Evolutionary conservation across 2,888 invertebrate species (phyloP).

Genomic region (Pterostichus madidus): DNA sequence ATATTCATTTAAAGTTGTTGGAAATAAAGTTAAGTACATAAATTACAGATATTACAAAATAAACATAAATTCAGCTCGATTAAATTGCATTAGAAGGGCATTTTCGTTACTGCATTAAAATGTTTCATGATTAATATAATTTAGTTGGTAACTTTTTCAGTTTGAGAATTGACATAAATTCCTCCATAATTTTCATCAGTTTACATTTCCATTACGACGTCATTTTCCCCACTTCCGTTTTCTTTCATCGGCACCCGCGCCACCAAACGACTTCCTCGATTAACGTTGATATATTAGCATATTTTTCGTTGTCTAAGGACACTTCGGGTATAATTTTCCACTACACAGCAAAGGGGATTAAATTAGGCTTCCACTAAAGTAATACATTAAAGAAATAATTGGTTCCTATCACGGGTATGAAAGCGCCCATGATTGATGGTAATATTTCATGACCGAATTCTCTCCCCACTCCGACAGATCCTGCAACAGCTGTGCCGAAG

Average conservation of each 20-base stretch:
- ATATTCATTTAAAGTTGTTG: background rate
- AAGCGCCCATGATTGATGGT: slow-evolving; percentile 54
- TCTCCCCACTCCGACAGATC: background rate
- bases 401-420: slow-evolving; percentile 59
- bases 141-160: slow-evolving; percentile 50
- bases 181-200: slow-evolving; percentile 51
- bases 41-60: slow-evolving; percentile 34
- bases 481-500: slow-evolving; percentile 35
- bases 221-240: slow-evolving; percentile 49
- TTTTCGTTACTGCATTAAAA: slow-evolving; percentile 40
- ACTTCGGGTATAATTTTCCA: slow-evolving; percentile 64
- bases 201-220: slow-evolving; percentile 63
- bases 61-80: slow-evolving; percentile 21
- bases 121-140: slow-evolving; percentile 43
- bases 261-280: slow-evolving; percentile 63
- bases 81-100: background rate
- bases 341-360: slow-evolving; percentile 57
- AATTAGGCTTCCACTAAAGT: slow-evolving; percentile 56
- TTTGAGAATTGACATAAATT: slow-evolving; percentile 54
- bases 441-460: slow-evolving; percentile 58
- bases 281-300: slow-evolving; percentile 65
- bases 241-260: slow-evolving; percentile 43
- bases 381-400: slow-evolving; percentile 65
- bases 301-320: slow-evolving; percentile 64
- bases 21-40: slow-evolving; percentile 2